Conservation (phyloP, 1,140 invertebrate genomes). For the Drosophila melanica region DNA sequence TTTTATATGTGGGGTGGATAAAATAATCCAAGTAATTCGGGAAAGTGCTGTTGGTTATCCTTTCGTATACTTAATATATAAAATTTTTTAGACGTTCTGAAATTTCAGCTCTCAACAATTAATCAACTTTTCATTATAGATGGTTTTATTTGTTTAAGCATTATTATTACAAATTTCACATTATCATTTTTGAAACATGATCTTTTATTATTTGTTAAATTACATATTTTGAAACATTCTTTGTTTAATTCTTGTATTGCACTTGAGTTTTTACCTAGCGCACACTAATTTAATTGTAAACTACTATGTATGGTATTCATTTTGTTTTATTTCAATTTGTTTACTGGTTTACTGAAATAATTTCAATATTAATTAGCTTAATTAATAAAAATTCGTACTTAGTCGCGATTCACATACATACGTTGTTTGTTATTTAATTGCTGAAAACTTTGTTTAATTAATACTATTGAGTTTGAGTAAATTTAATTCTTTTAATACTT, state of each 20-base stretch:
- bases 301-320: slow-evolving; percentile 60
- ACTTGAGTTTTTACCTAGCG: slow-evolving; percentile 56
- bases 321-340: slow-evolving; percentile 32
- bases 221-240: slow-evolving; percentile 69
- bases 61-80: too few species aligned
- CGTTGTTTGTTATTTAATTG: slow-evolving; percentile 57
- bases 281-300: slow-evolving; percentile 70
- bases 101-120: background rate
- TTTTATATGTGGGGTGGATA: slow-evolving; percentile 37
- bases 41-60: too few species aligned
- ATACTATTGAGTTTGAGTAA: slow-evolving; percentile 73
- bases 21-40: too few species aligned
- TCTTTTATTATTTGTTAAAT: slow-evolving; percentile 56
- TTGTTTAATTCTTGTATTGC: slow-evolving; percentile 50
- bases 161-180: slow-evolving; percentile 62
- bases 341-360: slow-evolving; percentile 55
- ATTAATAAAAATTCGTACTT: slow-evolving; percentile 81
- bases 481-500: slow-evolving; percentile 45
- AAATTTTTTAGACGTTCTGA: too few species aligned
- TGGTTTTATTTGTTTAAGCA: slow-evolving; percentile 74
- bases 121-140: slow-evolving; percentile 57
- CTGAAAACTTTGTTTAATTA: slow-evolving; percentile 63
- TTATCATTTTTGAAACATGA: slow-evolving; percentile 59
- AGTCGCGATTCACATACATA: slow-evolving; percentile 75
- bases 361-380: slow-evolving; percentile 66